phyloP scores from a whole-genome alignment of 2,888 invertebrate species.

The Brachylomia viminalis region DNA sequence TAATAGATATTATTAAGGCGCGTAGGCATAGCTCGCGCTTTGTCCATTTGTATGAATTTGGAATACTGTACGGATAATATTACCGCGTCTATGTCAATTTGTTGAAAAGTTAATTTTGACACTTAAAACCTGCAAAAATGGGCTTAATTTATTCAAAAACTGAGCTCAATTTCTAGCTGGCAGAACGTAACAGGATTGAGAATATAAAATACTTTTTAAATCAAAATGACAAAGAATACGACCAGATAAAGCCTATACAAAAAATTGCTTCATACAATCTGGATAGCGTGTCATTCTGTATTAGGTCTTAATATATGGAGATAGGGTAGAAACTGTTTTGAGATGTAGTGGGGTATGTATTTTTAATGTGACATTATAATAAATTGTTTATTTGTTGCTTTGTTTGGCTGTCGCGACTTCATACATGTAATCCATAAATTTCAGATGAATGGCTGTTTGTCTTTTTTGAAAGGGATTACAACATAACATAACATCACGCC shows the following conservation, averaged over 20 bases:
- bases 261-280: slow-evolving; percentile 47
- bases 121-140: slow-evolving; percentile 8
- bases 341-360: slow-evolving; percentile 4
- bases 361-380: slow-evolving; percentile 47
- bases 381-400: slow-evolving; percentile 52
- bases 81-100: slow-evolving; percentile 45
- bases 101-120: slow-evolving; percentile 38
- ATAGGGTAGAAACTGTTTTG: slow-evolving; percentile 24
- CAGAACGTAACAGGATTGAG: slow-evolving; percentile 35
- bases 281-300: slow-evolving; percentile 7
- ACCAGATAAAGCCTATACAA: slow-evolving; percentile 56
- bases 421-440: slow-evolving; percentile 15
- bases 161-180: slow-evolving; percentile 28
- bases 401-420: slow-evolving; percentile 5
- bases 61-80: too few relatives aligned
- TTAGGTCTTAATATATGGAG: not conserved
- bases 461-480: not conserved
- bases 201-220: slow-evolving; percentile 63
- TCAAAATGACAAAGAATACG: slow-evolving; percentile 60
- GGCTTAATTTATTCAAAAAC: not conserved
- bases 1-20: too few relatives aligned
- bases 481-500: not conserved
- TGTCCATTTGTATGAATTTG: too few relatives aligned
- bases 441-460: not conserved
- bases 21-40: too few relatives aligned